Evolutionary conservation across 2,888 invertebrate genomes (phyloP), one percentile per base, ranked within the genome.

Genomic region (Geophilus truncorum): DNA sequence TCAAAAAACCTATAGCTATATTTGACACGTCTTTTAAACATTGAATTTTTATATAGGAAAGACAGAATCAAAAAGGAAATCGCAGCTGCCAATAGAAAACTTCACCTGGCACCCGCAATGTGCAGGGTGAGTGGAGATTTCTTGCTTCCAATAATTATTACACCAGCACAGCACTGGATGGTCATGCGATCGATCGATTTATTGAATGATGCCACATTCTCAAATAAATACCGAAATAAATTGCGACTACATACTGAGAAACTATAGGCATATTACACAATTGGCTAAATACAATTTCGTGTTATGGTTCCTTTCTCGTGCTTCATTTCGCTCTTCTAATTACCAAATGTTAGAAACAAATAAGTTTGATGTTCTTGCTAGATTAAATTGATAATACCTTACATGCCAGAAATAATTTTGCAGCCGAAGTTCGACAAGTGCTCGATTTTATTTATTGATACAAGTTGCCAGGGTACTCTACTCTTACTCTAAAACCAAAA

Each of bases 41-140:
- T 25, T 62, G 62, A 62, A 62, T 62, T 62, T 57, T 62, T 62
- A 25, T n/a, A n/a, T 62, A 62, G 62, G 62, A 62, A 62, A 62
- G 62, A 62, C 62, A 62, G 62, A 62, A 62, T 62, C 62, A 62
- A 62, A 62, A 62, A 62, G 62, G 62, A 62, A 62, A 25, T 23
- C 62, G 23, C 62, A 62, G 62, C 62, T 62, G 62, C 62, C 62
- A 62, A 62, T 28, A 62, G 28, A 25, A 62, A 62, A 7, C 62
- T 62, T 62, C 62, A 62, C 62, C 62, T 62, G 62, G 62, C 23
- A 62, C 62, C 25, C 62, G 25, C 23, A 62, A 15, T 62, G 25
- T 9, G 62, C 23, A 23, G 62, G 62, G 62, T 62, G 62, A 62
- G 62, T 62, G 25, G 7, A 62, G 62, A 28, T 6, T 25, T 62